These are phyloP conservation scores for Melanotaenia duboulayi DNA, from an alignment of 2,113 vertebrate genomes.

Conservation along the genomic window DNA sequence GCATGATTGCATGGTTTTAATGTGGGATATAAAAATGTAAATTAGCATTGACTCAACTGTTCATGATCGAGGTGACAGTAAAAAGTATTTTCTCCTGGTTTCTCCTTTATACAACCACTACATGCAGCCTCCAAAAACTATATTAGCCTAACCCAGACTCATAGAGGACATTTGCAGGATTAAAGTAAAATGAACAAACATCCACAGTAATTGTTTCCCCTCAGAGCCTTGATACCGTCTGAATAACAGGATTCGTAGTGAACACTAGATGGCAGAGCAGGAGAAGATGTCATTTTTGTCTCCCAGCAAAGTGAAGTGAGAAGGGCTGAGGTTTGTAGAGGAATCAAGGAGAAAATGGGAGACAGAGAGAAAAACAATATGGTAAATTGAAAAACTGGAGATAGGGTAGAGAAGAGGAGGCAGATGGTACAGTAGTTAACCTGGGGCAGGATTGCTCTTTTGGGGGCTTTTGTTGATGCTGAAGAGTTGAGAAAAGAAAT, in stretches of 20 bases:
- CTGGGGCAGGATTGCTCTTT: not conserved
- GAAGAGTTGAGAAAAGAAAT: constrained; percentile 16
- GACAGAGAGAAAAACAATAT: not conserved
- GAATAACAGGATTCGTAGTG: not conserved
- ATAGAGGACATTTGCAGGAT: no score
- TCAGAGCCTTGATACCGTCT: no score
- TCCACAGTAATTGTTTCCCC: no score
- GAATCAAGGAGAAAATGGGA: not conserved
- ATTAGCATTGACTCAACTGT: no score
- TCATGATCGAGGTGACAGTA: no score
- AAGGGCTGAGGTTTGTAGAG: not conserved
- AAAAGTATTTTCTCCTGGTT: no score
- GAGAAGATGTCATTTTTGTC: constrained; percentile 48
- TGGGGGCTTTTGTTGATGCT: constrained; percentile 47
- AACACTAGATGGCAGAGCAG: constrained; percentile 66
- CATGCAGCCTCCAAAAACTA: no score
- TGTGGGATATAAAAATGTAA: no score
- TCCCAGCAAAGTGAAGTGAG: not conserved
- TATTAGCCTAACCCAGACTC: no score
- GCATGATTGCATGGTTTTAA: no score
- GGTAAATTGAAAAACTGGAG: constrained; percentile 8
- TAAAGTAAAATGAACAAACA: no score
- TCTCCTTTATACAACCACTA: no score
- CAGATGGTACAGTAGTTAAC: not conserved
- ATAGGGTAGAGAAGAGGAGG: not conserved